phyloP scores from a whole-genome alignment of 2,888 invertebrate species.

The Chaitophorus viminalis region DNA sequence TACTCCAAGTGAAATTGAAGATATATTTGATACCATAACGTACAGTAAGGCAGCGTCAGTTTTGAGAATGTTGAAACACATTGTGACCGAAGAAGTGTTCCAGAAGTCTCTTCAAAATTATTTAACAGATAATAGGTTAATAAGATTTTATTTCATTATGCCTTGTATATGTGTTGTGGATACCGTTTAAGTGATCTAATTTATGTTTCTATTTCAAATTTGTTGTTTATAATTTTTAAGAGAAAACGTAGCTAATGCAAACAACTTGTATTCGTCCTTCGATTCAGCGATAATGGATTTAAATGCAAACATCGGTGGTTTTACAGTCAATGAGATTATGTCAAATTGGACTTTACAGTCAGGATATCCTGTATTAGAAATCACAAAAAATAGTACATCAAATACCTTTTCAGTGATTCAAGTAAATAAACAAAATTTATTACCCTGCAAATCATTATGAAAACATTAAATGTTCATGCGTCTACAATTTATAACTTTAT shows the following conservation, averaged over 20 bases:
- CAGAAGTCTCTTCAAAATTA: slow-evolving; percentile 71
- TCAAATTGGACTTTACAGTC: slow-evolving; percentile 79
- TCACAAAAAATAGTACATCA: slow-evolving; percentile 69
- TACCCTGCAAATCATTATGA: not conserved
- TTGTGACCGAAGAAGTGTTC: slow-evolving; percentile 71
- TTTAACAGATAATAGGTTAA: slow-evolving; percentile 66
- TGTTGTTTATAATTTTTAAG: not conserved
- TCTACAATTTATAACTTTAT: too few species aligned
- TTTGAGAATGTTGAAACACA: slow-evolving; percentile 77
- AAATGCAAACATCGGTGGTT: not conserved
- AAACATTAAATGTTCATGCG: too few species aligned
- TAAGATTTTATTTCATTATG: not conserved
- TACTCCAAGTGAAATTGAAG: slow-evolving; percentile 72
- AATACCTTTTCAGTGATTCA: slow-evolving; percentile 67
- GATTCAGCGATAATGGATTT: slow-evolving; percentile 67
- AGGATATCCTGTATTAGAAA: slow-evolving; percentile 76
- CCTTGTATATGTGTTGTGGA: too few species aligned
- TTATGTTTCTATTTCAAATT: not conserved
- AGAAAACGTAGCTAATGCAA: slow-evolving; percentile 42
- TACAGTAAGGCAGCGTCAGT: slow-evolving; percentile 77
- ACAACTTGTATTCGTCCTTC: slow-evolving; percentile 34
- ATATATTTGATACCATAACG: slow-evolving; percentile 75
- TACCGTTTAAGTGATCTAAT: too few species aligned
- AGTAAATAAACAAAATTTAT: not conserved
- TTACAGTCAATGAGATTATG: slow-evolving; percentile 72